Evolutionary conservation across 2,797 vertebrate genomes (phyloP), one percentile per base, ranked within the genome.

Genomic region (Synaphobranchus kaupii): DNA sequence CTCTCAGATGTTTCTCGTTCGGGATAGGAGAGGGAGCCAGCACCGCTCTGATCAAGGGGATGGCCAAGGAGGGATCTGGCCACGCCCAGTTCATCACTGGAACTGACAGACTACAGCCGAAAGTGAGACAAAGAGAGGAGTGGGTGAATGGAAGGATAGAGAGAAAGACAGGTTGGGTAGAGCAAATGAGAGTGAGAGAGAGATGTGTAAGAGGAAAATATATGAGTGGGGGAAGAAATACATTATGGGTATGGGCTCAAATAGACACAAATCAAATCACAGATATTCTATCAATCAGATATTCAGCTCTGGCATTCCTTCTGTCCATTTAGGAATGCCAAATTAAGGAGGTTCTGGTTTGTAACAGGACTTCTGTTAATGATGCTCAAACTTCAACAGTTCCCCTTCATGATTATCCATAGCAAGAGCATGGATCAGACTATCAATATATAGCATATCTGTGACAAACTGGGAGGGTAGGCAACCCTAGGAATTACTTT

Each of bases 21-120:
- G 97, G 97, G 34, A 97, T 98, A 86, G 97, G 97, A 4, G 94
- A 97, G 94, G 97, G 97, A 0, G 96, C 96, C 89, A 97, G 97
- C 88, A 95, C 96, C 73, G 96, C 96, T 87, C 96, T 98, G 31
- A 94, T 98, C 90, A 96, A 94, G 89, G 96, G 96, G 88, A 91
- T 98, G 91, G 96, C 97, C 68, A 94, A 93, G 12, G 95, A 94
- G 50, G 95, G 95, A 82, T 91, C 93, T 66, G 97, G 97, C 56
- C 90, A 95, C 17, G 87, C 93, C 78, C 97, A 97, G 92, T 98
- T 98, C 90, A 96, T 98, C 92, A 95, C 93, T 7, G 96, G 93
- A 31, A 90, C 90, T 0, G 96, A 97, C 50, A 94, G 96, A 88
- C 96, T 98, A 95, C 96, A 97, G 88, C 86, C 94, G 76, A 98